Evolutionary conservation across 2,113 vertebrate genomes (phyloP).

Genomic region (Aythya baeri): DNA sequence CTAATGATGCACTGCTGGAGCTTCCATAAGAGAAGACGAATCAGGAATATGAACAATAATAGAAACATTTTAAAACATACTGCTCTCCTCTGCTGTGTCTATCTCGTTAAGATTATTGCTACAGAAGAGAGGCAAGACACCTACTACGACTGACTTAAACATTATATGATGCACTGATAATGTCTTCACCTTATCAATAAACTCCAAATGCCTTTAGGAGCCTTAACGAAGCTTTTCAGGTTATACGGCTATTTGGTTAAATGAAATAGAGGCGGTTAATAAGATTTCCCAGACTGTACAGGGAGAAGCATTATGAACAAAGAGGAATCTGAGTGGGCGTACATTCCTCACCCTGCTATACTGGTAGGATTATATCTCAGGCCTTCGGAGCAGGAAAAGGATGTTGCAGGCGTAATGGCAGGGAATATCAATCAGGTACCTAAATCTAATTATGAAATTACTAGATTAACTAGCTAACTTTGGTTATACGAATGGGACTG

Average conservation of each 20-base stretch:
- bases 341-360: background rate
- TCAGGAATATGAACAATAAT: background rate
- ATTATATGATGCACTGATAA: background rate
- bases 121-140: background rate
- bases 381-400: slow-evolving; percentile 49
- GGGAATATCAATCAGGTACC: slow-evolving; percentile 47
- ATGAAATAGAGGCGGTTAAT: background rate
- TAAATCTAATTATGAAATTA: slow-evolving; percentile 1
- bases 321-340: slow-evolving; percentile 29
- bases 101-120: background rate
- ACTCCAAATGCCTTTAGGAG: background rate
- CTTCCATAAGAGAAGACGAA: background rate
- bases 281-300: background rate
- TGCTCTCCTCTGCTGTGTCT: background rate
- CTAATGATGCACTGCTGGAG: background rate
- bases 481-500: background rate
- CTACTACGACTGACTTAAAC: background rate
- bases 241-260: background rate
- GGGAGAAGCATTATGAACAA: background rate
- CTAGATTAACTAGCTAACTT: background rate
- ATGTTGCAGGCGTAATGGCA: slow-evolving; percentile 38
- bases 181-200: background rate
- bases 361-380: background rate
- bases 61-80: background rate
- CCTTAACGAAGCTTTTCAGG: background rate